phyloP scores from a whole-genome alignment of 2,113 vertebrate genomes.

The Colaptes auratus region DNA sequence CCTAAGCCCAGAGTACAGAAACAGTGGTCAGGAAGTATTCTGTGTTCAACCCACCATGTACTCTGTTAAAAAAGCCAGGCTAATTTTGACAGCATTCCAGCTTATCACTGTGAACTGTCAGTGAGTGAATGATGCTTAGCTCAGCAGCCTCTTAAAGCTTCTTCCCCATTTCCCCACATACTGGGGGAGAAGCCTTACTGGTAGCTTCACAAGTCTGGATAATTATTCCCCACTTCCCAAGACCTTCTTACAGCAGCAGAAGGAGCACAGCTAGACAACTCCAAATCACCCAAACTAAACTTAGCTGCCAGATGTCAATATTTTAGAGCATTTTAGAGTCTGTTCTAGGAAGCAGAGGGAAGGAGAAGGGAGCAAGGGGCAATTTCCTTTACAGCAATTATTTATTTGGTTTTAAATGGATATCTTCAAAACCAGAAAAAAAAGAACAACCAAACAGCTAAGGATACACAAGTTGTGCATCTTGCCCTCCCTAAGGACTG shows the following conservation, averaged over 20 bases:
- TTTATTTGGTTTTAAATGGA: background rate
- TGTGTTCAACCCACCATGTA: background rate
- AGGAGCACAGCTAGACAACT: background rate
- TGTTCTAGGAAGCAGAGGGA: background rate
- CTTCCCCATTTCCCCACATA: background rate
- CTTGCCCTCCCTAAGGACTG: background rate
- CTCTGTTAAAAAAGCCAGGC: background rate
- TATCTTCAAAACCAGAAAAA: background rate
- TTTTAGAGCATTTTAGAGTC: background rate
- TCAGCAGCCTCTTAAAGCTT: background rate
- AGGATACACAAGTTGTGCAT: background rate
- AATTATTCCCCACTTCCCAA: background rate
- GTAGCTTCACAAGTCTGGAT: background rate
- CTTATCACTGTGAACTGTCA: background rate
- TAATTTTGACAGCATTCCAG: background rate
- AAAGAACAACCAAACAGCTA: background rate
- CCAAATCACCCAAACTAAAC: background rate
- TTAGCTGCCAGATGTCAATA: background rate
- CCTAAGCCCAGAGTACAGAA: background rate
- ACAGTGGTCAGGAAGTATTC: background rate
- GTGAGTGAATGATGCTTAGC: background rate
- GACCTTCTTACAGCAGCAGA: background rate
- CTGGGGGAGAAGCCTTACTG: background rate
- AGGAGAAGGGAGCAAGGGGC: background rate
- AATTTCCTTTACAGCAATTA: background rate